Conservation (phyloP, 2,113 vertebrate genomes). For the Gallinago jamesoni region DNA sequence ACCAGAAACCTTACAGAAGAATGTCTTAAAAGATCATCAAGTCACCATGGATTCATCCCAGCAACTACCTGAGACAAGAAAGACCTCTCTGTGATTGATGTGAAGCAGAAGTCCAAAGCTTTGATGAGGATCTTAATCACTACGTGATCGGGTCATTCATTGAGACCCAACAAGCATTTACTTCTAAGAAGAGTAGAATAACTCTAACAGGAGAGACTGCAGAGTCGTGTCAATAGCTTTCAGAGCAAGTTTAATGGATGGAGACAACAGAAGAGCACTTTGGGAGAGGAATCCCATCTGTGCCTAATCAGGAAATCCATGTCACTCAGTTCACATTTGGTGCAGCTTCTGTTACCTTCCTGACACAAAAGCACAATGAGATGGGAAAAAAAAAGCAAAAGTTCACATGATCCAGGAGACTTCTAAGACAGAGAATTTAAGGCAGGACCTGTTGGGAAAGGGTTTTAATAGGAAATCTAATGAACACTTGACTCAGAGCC, state of each 20-base stretch:
- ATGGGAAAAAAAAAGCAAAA: neutral
- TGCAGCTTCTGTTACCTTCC: neutral
- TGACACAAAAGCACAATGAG: neutral
- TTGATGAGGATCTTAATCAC: neutral
- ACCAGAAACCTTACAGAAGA: neutral
- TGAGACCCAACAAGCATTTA: neutral
- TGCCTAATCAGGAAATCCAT: neutral
- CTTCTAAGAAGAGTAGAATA: neutral
- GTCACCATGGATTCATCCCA: neutral
- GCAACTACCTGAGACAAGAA: neutral
- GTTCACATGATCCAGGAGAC: neutral
- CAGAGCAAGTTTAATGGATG: neutral
- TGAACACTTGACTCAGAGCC: neutral
- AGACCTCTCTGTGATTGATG: neutral
- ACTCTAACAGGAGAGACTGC: neutral
- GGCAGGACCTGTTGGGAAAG: neutral
- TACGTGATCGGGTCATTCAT: neutral
- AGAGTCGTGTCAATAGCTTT: neutral
- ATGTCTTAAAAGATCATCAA: neutral
- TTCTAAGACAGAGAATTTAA: neutral
- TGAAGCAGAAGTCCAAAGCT: neutral
- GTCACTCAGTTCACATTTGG: neutral
- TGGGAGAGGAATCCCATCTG: neutral
- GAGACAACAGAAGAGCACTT: neutral
- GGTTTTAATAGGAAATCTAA: neutral